Percentiles rank a stretch among this genome's conserved stretches.
Conservation (phyloP, 1,140 invertebrate genomes). For the Papilio xuthus region DNA sequence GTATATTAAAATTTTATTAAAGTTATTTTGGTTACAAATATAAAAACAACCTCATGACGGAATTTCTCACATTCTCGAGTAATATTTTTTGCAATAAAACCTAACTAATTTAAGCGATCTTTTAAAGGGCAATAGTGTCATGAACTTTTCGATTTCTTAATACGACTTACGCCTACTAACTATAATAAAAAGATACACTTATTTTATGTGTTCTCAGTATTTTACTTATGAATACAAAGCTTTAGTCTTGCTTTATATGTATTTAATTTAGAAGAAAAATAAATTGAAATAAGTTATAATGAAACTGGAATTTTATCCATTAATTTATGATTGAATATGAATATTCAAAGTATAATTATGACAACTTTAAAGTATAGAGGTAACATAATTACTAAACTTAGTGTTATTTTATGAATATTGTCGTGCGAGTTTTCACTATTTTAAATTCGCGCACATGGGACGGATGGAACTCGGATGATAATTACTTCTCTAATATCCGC, state of each 20-base stretch:
- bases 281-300: not conserved
- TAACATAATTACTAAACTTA: too few species aligned
- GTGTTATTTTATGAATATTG: too few species aligned
- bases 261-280: not conserved
- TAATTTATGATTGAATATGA: too few species aligned
- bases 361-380: too few species aligned
- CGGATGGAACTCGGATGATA: not conserved
- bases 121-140: not conserved
- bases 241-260: too few species aligned
- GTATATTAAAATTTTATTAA: too few species aligned
- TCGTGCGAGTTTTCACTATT: too few species aligned
- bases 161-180: not conserved
- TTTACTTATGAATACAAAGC: too few species aligned
- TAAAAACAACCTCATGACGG: too few species aligned
- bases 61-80: too few species aligned
- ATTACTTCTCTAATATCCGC: conserved; percentile 24
- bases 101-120: not conserved
- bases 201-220: not conserved
- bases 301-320: not conserved
- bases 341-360: too few species aligned
- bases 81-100: too few species aligned
- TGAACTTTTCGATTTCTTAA: not conserved
- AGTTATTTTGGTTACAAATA: not conserved
- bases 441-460: not conserved
- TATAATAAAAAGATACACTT: not conserved